Evolutionary conservation across 2,888 invertebrate species (phyloP), one percentile per base, ranked within the genome.

Genomic region (Stenodera caucasica): DNA sequence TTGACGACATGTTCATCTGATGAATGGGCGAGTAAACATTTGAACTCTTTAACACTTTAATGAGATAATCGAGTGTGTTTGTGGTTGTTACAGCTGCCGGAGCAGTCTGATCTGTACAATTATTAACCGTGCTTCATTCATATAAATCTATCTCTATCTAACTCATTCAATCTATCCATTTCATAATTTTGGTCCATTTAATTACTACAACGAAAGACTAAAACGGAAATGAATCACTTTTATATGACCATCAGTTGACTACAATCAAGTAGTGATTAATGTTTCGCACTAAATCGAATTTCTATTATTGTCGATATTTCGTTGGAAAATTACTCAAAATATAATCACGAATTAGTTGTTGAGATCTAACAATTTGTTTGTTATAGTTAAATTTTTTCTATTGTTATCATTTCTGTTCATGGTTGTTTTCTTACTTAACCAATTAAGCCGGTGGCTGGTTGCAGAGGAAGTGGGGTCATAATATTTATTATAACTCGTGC

Each of bases 401-500:
- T 45, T 45, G 12, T 12, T 45, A n/a, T 23, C 23, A 12, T 57
- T 57, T 64, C 67, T 61, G 60, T 68, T 63, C 68, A 69, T 65
- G 64, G 61, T 67, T 64, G 69, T 68, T 70, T 69, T 69, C 69
- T 72, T 73, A 74, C 74, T 74, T 73, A 72, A 70, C 70, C 73
- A 74, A 74, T 74, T 73, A 73, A 73, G 70, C 63, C 58, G 60
- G 70, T 68, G 71, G 70, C 67, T 66, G 65, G 70, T 60, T 66
- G 67, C 67, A 76, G 72, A 78, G 78, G 78, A 79, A 79, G 77
- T 76, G 72, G 77, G 78, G 78, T 79, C 78, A 79, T 76, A 78
- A 78, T 78, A 77, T 79, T 78, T 78, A 78, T 78, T 75, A 72
- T 74, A 76, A 78, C 78, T 77, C 78, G 78, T 79, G 78, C 78